Base-by-base conservation (phyloP, 2,797 vertebrate genomes). In the Leuciscus waleckii region DNA sequence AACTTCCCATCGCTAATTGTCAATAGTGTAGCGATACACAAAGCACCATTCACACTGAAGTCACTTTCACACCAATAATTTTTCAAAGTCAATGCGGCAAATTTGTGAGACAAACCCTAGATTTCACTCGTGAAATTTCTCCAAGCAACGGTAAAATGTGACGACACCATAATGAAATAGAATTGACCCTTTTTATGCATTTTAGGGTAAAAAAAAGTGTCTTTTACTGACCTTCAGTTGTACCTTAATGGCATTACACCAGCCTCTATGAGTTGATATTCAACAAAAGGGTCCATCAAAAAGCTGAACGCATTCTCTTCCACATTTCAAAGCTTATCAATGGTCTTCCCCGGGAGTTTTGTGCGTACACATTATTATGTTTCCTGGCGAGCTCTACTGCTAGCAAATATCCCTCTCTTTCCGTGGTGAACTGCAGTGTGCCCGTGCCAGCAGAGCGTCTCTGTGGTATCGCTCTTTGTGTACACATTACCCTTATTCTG, bases 331-430 rank as follows among this genome's bases (percentile, higher is more conserved):
- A 73, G 39, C 71, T 29, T 70, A 32, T 85, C 68, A 73, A 70
- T 82, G 49, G 35, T 81, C 82, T 65, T 68, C 65, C 79, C 82
- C 10, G 10, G 32, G 56, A 85, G 84, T 80, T 56, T 74, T 80
- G 41, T 54, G 77, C 16, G 4, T 29, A 67, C 77, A 80, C 84
- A 63, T 29, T 80, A 74, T 65, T 49, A 74, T 58, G 58, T 81
- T 85, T 89, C 77, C 67, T 87, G 88, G 81, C 70, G 32, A 87
- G 79, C 88, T 74, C 56, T 49, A 78, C 32, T 29, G 65, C 61
- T 46, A 80, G 65, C 87, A 88, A 88, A 86, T 73, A 63, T 78
- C 87, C 43, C 86, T 79, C 82, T 88, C 87, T 43, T 85, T 49
- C 43, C 17, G 56, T 85, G 87, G 84, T 78, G 84, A 88, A 85